These are phyloP conservation scores for Pomacea maculata DNA, from an alignment of 1,140 invertebrate species.

Conservation along the genomic window DNA sequence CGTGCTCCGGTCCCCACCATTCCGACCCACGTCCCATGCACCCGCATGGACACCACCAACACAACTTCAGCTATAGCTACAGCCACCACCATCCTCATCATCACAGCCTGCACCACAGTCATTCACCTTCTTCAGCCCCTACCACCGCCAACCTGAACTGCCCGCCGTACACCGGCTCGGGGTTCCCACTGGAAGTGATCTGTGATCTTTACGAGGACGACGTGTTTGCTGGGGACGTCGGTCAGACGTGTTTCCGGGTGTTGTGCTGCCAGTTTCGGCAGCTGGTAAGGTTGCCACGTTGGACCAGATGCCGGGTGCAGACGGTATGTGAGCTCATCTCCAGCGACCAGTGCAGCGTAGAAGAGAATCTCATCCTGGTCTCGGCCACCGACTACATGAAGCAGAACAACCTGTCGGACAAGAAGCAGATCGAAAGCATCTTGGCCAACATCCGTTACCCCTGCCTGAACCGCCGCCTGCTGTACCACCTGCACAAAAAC, in stretches of 20 bases:
- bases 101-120: not conserved
- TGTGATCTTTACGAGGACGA: constrained; percentile 50
- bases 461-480: constrained; percentile 50
- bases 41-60: constrained; percentile 2
- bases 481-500: constrained; percentile 59
- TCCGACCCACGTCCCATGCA: not conserved
- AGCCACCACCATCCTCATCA: not conserved
- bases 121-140: not conserved
- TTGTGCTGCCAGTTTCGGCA: constrained; percentile 52
- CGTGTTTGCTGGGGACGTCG: constrained; percentile 43
- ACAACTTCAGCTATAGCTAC: constrained; percentile 3
- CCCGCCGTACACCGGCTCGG: constrained; percentile 21
- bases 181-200: constrained; percentile 46
- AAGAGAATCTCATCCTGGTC: constrained; percentile 57
- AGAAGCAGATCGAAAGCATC: constrained; percentile 57
- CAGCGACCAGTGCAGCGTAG: constrained; percentile 49
- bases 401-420: constrained; percentile 54
- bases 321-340: constrained; percentile 54
- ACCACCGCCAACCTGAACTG: constrained; percentile 5
- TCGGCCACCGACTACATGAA: constrained; percentile 62
- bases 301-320: constrained; percentile 47
- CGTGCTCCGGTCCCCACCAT: not conserved
- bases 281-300: constrained; percentile 43
- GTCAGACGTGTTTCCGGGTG: constrained; percentile 48
- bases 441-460: constrained; percentile 59